Evolutionary conservation across 1,140 invertebrate species (phyloP).

Genomic region (Drosophila lacertosa): DNA sequence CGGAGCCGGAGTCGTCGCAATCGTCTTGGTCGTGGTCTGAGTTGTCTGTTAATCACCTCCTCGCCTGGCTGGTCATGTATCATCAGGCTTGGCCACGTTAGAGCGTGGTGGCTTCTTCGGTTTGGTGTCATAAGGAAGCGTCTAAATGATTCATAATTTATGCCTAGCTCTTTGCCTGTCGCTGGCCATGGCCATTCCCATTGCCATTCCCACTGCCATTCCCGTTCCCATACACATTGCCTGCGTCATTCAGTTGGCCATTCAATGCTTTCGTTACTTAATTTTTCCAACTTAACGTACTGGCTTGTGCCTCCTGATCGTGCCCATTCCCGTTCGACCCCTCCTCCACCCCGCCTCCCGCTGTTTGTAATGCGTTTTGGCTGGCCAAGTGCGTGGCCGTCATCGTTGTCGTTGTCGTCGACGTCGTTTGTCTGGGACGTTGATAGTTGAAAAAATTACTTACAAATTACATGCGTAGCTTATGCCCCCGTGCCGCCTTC

Average conservation of each 20-base stretch:
- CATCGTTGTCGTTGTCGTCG: constrained; percentile 48
- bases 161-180: constrained; percentile 58
- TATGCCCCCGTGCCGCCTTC: constrained; percentile 75
- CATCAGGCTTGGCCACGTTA: constrained; percentile 33
- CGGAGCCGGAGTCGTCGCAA: too few species aligned
- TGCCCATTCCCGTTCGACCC: not conserved
- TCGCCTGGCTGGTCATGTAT: constrained; percentile 34
- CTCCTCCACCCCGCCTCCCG: not conserved
- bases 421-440: constrained; percentile 60
- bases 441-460: constrained; percentile 82
- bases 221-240: constrained; percentile 39
- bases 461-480: constrained; percentile 82
- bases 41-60: constrained; percentile 38
- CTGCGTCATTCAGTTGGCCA: constrained; percentile 59
- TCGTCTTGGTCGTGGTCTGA: constrained; percentile 13
- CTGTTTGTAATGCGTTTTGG: constrained; percentile 53
- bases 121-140: constrained; percentile 83
- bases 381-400: constrained; percentile 63
- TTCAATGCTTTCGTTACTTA: constrained; percentile 78
- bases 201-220: constrained; percentile 21
- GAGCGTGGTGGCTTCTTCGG: constrained; percentile 48
- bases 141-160: constrained; percentile 84
- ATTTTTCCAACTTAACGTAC: constrained; percentile 69
- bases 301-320: constrained; percentile 55
- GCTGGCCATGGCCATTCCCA: constrained; percentile 32